A percentile compares a stretch with the other conserved stretches of the same genome.
Conservation (phyloP, 2,113 vertebrate genomes). For the Nannobrachium achirus region DNA sequence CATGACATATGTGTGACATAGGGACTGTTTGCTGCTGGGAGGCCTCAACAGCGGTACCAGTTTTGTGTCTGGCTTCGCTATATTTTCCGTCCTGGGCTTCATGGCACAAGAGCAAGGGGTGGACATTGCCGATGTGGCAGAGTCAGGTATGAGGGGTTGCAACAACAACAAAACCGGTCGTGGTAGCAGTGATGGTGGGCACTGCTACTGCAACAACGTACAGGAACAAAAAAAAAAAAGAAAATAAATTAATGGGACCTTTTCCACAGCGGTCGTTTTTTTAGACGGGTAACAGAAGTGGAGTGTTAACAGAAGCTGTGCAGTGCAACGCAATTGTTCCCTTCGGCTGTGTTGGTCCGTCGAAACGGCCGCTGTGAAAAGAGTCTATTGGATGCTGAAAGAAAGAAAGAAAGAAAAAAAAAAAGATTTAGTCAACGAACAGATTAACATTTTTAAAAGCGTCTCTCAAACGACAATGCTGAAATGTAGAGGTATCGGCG, state of each 20-base stretch:
- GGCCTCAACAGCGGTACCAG: constrained; percentile 99
- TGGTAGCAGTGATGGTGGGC: constrained; percentile 91
- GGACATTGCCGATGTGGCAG: constrained; percentile 99
- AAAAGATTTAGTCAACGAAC: no score
- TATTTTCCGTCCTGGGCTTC: constrained; percentile 99
- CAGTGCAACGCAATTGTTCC: no score
- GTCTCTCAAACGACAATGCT: constrained; percentile 51
- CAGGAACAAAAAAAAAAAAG: constrained; percentile 16
- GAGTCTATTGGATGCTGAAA: no score
- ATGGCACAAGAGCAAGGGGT: constrained; percentile 99
- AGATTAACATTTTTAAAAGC: constrained; percentile 17
- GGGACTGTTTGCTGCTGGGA: constrained; percentile 99
- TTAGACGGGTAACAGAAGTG: no score
- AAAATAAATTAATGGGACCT: constrained; percentile 46
- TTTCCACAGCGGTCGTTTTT: background rate
- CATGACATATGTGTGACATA: constrained; percentile 99
- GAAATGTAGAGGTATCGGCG: constrained; percentile 68
- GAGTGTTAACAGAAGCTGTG: no score
- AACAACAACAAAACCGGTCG: no score
- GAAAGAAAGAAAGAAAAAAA: no score
- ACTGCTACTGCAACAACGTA: constrained; percentile 74
- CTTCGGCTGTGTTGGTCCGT: no score
- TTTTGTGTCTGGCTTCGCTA: constrained; percentile 99
- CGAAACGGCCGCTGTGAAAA: no score
- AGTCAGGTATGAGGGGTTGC: constrained; percentile 99